Conservation (phyloP, 1,140 invertebrate genomes). For the Drosophila varians region DNA sequence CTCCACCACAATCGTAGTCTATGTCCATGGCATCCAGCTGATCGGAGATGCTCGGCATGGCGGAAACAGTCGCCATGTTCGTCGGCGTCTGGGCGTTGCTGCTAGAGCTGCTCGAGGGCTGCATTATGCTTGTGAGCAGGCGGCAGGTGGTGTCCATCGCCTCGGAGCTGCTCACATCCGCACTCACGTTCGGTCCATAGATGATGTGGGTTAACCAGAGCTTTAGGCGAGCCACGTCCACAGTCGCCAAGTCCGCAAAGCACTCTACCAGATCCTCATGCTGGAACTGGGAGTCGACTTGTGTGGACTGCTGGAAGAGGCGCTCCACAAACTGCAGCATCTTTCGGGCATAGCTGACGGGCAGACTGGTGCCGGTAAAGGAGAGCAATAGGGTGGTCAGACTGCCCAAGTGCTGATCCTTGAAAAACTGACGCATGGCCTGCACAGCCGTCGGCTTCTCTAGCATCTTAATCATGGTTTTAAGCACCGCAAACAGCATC, state of each 20-base stretch:
- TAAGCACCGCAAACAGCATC: conserved; percentile 75
- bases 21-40: conserved; percentile 83
- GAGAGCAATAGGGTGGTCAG: conserved; percentile 90
- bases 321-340: conserved; percentile 93
- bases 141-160: conserved; percentile 60
- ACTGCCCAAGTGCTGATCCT: conserved; percentile 85
- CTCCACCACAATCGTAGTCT: conserved; percentile 67
- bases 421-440: conserved; percentile 93
- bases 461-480: conserved; percentile 93
- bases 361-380: conserved; percentile 88
- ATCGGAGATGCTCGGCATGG: conserved; percentile 82
- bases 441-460: conserved; percentile 91
- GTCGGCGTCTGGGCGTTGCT: conserved; percentile 84
- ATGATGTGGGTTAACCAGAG: conserved; percentile 89
- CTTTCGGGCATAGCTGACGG: conserved; percentile 89
- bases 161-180: conserved; percentile 48
- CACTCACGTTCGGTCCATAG: conserved; percentile 84
- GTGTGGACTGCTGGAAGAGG: conserved; percentile 89
- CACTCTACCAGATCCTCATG: conserved; percentile 89
- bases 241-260: conserved; percentile 87
- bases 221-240: conserved; percentile 88
- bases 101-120: conserved; percentile 82
- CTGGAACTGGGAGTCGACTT: conserved; percentile 85
- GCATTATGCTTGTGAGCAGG: conserved; percentile 58
- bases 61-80: conserved; percentile 82